These are phyloP conservation scores for Elysia crispata DNA, from an alignment of 2,888 invertebrate genomes.

Conservation along the genomic window DNA sequence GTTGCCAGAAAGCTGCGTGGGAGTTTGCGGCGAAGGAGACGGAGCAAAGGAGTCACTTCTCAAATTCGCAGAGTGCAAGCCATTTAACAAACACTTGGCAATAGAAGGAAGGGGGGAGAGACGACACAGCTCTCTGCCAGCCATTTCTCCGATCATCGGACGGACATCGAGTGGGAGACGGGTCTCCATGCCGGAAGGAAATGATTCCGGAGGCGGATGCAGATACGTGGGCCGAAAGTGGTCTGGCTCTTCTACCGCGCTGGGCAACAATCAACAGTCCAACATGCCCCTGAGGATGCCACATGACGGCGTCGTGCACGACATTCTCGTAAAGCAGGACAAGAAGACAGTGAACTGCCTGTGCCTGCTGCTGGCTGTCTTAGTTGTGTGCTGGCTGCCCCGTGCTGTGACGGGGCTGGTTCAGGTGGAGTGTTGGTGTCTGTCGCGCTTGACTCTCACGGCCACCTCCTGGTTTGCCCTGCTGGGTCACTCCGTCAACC, in stretches of 20 bases:
- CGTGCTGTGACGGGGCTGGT: constrained; percentile 59
- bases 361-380: constrained; percentile 63
- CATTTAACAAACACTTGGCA: constrained; percentile 43
- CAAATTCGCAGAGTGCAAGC: constrained; percentile 32
- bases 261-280: constrained; percentile 30
- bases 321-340: constrained; percentile 67
- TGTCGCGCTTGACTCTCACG: constrained; percentile 54
- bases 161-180: constrained; percentile 43
- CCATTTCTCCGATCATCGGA: constrained; percentile 42
- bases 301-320: constrained; percentile 65
- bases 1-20: constrained; percentile 36
- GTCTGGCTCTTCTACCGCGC: constrained; percentile 46
- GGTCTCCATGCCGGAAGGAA: constrained; percentile 46
- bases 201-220: constrained; percentile 36
- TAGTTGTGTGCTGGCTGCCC: constrained; percentile 68
- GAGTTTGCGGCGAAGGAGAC: constrained; percentile 14
- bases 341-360: constrained; percentile 65
- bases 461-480: constrained; percentile 61
- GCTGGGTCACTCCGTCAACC: constrained; percentile 64
- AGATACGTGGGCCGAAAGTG: constrained; percentile 53
- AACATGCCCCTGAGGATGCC: constrained; percentile 37
- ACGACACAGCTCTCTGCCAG: constrained; percentile 42
- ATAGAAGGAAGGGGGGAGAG: constrained; percentile 34
- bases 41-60: constrained; percentile 33
- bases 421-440: constrained; percentile 55